Base-by-base conservation (phyloP, 2,888 invertebrate species). In the Leucophenga montana region DNA sequence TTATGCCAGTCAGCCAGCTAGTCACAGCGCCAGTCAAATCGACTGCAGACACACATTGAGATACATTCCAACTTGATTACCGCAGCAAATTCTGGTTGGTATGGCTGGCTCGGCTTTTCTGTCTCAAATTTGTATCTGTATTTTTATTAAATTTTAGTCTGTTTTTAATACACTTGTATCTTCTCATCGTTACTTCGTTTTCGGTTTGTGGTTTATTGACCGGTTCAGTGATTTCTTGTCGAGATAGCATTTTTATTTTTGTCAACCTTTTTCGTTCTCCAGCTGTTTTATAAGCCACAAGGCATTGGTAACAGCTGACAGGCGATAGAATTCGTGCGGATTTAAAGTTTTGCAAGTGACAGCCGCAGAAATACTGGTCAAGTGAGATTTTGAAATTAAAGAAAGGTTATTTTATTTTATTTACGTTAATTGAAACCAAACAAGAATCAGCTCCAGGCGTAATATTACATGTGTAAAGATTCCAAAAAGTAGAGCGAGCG, bases 171-270 rank as follows among this genome's bases (percentile, higher is more conserved):
- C 57, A 31, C 22, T 56, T 14, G 1, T 14, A 3, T 1, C 22
- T 57, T 57, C 11, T n/a, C 18, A 16, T 11, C 18, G n/a, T 50
- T 20, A 9, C 27, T 31, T 22, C 31, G 27, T 27, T 57, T 57
- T 57, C 13, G 57, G 22, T 57, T 27, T 54, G 18, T 9, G 22
- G 57, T 57, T 57, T 57, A n/a, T 57, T 57, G 31, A 57, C 57
- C 57, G 57, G 57, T 57, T 57, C 31, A 3, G 20, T 57, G 27
- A n/a, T 57, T 14, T 14, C 22, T 22, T 57, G 39, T 39, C 39
- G 39, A 39, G 39, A 39, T 39, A 39, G 39, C 39, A 39, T 8
- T 39, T 39, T 39, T 39, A 11, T 5, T 5, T 11, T 11, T 3
- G 27, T 27, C 27, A 4, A 2, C 27, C 27, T 56, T 2, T 4